Base-by-base conservation (phyloP, 2,113 vertebrate genomes). In the Solea solea region DNA sequence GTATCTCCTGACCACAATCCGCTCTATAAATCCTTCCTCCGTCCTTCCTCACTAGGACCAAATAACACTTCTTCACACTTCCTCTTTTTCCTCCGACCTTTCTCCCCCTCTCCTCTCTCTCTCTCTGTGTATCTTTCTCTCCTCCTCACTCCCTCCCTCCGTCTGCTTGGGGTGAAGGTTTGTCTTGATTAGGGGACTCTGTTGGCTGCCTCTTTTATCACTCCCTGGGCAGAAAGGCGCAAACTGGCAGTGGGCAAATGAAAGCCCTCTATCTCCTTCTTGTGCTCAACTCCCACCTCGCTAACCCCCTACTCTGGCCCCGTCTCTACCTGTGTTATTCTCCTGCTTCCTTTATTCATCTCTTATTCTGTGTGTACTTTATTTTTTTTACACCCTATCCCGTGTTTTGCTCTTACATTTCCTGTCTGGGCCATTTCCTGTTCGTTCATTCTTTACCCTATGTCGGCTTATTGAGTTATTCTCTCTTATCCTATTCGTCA, bases 151-250 rank as follows among this genome's bases (percentile, higher is more conserved):
- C 54, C 41, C 44, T 42, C 44, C n/a, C 41, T n/a, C 61, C 52
- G 55, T 53, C 75, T 74, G 84, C 80, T 80, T 41, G 68, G 81
- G 88, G 81, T 88, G 85, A 89, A 86, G 88, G 89, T 91, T 90
- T 89, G 88, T 91, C 89, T 89, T 90, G 89, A 91, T 91, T 90
- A 90, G 86, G 83, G 73, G 83, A 80, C 87, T 89, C 82, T 82
- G 81, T 77, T 82, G 88, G 83, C 86, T 72, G 83, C 27, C 81
- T 90, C 86, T 88, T 91, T 91, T 91, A 92, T 92, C 91, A 90
- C 88, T 84, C 16, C 68, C 82, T 63, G 78, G 83, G 85, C 90
- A 90, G 89, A 87, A 86, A 84, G 84, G 74, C 80, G 27, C 87
- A 84, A 84, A 89, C 89, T 88, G 88, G 89, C 89, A 89, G 81